Base-by-base conservation (phyloP, 2,888 invertebrate genomes). In the Hyalella azteca region DNA sequence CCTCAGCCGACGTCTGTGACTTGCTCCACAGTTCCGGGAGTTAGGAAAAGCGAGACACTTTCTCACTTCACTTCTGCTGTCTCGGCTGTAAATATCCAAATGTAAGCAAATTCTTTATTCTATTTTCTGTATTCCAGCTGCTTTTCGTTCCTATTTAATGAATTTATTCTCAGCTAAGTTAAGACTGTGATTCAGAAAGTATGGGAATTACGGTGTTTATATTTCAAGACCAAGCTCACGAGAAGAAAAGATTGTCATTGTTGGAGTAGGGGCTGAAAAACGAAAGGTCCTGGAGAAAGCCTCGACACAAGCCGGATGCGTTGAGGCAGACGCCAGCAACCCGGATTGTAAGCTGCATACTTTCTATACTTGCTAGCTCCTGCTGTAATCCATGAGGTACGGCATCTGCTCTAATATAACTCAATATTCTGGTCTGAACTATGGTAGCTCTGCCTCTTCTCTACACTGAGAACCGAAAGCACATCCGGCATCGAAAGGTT, bases 221-320 rank as follows among this genome's bases (percentile, higher is more conserved):
- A n/a, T n/a, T n/a, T n/a, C n/a, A n/a, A n/a, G 29, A 36, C 36
- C 66, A 22, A 66, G 36, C 36, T 7, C 66, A 15, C 66, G 36
- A 19, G 66, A n/a, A 22, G 66, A 66, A 36, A 19, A 66, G 66
- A 66, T 66, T 66, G 66, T 66, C 66, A 66, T 66, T 66, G 66
- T 36, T 36, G 36, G n/a, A 19, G 36, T n/a, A 32, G 36, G 19
- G 66, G 66, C 66, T 66, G 66, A 66, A 66, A 66, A 66, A 66
- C 66, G 66, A 66, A 66, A 66, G 66, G 66, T 66, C 66, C 66
- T 66, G 66, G 66, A 66, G 66, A 66, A 66, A 66, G 66, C 66
- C 66, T 66, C 36, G 32, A 19, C 66, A 66, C 66, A 36, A 66
- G 66, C 66, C 66, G 66, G 66, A 66, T 66, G 39, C 66, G 32